A percentile compares a stretch with the other conserved stretches of the same genome.
Conservation (phyloP, 2,888 invertebrate genomes). For the Sisyra nigra region DNA sequence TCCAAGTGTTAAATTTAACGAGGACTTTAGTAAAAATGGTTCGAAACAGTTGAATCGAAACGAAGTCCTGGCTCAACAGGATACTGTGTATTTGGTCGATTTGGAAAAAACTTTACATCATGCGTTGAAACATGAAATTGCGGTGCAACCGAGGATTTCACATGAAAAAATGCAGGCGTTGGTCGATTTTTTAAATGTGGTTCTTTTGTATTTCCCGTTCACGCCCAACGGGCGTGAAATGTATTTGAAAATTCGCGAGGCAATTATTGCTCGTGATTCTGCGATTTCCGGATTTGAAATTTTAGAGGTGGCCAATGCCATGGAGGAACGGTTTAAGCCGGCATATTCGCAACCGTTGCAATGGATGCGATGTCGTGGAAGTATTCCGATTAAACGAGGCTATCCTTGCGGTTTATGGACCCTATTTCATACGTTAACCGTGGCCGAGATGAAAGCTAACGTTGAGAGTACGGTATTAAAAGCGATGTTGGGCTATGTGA, state of each 20-base stretch:
- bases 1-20: constrained; percentile 4
- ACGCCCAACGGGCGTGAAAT: constrained; percentile 46
- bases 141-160: constrained; percentile 46
- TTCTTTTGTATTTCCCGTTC: constrained; percentile 68
- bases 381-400: constrained; percentile 56
- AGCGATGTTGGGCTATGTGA: constrained; percentile 77
- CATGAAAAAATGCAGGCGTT: constrained; percentile 60
- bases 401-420: constrained; percentile 94
- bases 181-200: constrained; percentile 50
- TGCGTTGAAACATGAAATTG: constrained; percentile 70
- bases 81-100: constrained; percentile 46
- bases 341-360: constrained; percentile 34
- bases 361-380: constrained; percentile 77
- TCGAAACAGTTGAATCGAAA: constrained; percentile 19
- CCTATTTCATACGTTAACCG: constrained; percentile 81
- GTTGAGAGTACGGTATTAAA: constrained; percentile 48
- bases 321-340: constrained; percentile 36
- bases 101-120: constrained; percentile 75
- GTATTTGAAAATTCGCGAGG: constrained; percentile 29
- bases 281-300: constrained; percentile 43
- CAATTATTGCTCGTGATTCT: constrained; percentile 25
- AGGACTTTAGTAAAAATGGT: constrained; percentile 22
- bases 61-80: constrained; percentile 23
- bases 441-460: constrained; percentile 41
- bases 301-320: constrained; percentile 32